A percentile compares a stretch with the other conserved stretches of the same genome.
Conservation (phyloP, 2,797 vertebrate species). For the Brachyalestes nurse region DNA sequence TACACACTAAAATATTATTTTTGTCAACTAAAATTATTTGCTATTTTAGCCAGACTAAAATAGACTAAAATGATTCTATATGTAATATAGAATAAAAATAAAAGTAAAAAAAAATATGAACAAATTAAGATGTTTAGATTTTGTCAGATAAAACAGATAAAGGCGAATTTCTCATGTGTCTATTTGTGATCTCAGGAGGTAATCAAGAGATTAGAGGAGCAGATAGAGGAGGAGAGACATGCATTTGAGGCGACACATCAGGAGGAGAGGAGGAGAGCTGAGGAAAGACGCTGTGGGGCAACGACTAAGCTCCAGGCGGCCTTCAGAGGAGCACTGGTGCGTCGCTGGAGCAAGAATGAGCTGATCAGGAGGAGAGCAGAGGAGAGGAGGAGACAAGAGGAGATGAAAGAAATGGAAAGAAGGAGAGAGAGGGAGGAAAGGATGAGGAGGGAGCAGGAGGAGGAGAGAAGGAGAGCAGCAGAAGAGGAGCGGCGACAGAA, state of each 20-base stretch:
- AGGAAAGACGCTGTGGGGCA: conserved; percentile 66
- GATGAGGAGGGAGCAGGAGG: conserved; percentile 65
- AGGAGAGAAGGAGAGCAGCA: conserved; percentile 48
- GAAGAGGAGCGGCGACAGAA: conserved; percentile 52
- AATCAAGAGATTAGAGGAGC: conserved; percentile 77
- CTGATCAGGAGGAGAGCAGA: conserved; percentile 67
- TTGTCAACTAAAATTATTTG: too few relatives aligned
- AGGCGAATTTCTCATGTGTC: conserved; percentile 33
- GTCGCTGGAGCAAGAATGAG: conserved; percentile 37
- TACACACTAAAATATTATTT: too few relatives aligned
- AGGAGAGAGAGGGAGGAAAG: conserved; percentile 71
- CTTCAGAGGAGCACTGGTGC: conserved; percentile 70
- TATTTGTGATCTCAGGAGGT: conserved; percentile 73
- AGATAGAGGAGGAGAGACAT: conserved; percentile 80
- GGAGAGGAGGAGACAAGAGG: conserved; percentile 62
- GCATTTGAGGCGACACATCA: conserved; percentile 73
- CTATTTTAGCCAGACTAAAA: too few relatives aligned
- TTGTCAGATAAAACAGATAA: neutral
- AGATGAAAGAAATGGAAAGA: conserved; percentile 58
- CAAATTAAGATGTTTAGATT: neutral
- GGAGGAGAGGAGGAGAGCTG: conserved; percentile 64
- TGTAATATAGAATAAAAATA: too few relatives aligned
- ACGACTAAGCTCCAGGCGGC: conserved; percentile 79
- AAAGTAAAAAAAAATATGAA: too few relatives aligned
- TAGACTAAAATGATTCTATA: too few relatives aligned